Evolutionary conservation across 2,797 vertebrate species (phyloP).

Genomic region (Hydrocynus forskahlii): DNA sequence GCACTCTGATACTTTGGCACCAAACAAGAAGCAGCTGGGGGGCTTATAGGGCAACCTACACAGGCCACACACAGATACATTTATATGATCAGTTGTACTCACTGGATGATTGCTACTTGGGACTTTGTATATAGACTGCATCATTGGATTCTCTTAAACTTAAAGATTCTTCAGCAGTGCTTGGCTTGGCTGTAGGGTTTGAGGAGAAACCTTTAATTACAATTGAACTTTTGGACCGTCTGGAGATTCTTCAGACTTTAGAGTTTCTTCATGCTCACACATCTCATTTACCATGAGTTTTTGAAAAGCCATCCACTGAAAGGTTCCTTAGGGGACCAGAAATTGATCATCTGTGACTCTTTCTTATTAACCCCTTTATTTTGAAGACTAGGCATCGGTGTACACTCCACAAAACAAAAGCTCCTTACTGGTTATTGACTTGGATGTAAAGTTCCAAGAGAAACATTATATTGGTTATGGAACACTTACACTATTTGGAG

Average conservation of each 20-base stretch:
- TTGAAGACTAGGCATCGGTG: background rate
- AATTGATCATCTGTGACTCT: too few species aligned
- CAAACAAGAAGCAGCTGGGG: slow-evolving; percentile 44
- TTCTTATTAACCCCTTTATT: background rate
- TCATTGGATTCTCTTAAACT: background rate
- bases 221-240: background rate
- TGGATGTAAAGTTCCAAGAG: background rate
- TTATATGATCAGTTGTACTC: slow-evolving; percentile 35
- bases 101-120: background rate
- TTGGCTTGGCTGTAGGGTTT: background rate
- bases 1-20: slow-evolving; percentile 36
- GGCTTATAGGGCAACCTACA: slow-evolving; percentile 39
- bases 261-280: background rate
- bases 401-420: background rate
- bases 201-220: background rate
- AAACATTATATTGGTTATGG: background rate
- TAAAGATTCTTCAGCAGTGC: background rate
- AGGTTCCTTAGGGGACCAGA: background rate
- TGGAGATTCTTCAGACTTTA: background rate
- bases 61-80: slow-evolving; percentile 44
- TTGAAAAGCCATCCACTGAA: background rate
- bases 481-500: too few species aligned
- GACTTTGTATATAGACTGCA: slow-evolving; percentile 1
- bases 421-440: background rate
- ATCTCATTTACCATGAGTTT: background rate